Evolutionary conservation across 2,888 invertebrate genomes (phyloP).

Genomic region (Patella ulyssiponensis): DNA sequence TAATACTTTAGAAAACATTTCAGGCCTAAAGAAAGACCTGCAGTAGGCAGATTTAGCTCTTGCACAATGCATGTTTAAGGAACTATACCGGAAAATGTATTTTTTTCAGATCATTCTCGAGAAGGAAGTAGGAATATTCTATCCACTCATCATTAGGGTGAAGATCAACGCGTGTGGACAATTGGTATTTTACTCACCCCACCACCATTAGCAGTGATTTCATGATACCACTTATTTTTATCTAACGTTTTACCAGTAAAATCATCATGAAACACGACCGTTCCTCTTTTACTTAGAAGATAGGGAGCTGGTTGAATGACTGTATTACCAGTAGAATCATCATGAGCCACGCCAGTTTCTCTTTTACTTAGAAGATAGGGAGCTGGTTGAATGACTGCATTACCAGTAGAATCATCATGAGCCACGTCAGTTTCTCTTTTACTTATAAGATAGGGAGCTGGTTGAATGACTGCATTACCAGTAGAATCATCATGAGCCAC

Average conservation of each 20-base stretch:
- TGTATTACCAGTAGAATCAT: constrained; percentile 15
- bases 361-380: neutral
- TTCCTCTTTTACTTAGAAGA: constrained; percentile 2
- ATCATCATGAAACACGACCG: constrained; percentile 22
- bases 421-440: constrained; percentile 21
- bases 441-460: too few relatives aligned
- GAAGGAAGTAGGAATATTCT: too few relatives aligned
- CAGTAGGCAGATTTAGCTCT: too few relatives aligned
- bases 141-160: too few relatives aligned
- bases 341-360: constrained; percentile 20
- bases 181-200: constrained; percentile 35
- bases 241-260: constrained; percentile 26
- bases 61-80: too few relatives aligned
- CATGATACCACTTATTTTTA: constrained; percentile 39
- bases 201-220: constrained; percentile 41
- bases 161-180: too few relatives aligned
- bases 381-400: neutral
- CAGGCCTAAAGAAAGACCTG: too few relatives aligned
- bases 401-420: constrained; percentile 18
- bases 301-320: too few relatives aligned
- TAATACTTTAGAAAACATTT: too few relatives aligned
- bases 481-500: constrained; percentile 21
- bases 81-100: too few relatives aligned
- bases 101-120: too few relatives aligned
- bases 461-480: neutral